Base-by-base conservation (phyloP, 2,888 invertebrate genomes). In the Microctonus aethiopoides region DNA sequence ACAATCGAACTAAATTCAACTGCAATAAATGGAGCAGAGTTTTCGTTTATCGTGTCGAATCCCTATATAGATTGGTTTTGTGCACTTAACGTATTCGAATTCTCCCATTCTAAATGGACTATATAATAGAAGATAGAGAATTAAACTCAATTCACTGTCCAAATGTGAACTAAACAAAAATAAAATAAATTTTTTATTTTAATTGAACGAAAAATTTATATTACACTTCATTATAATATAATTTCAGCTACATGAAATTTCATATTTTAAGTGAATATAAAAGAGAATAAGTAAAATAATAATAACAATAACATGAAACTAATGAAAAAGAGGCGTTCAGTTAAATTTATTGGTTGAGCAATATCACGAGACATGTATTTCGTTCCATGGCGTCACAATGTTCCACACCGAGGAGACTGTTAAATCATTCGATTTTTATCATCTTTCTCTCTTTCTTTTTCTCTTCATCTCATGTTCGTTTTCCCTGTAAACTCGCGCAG, bases 401-500 rank as follows among this genome's bases (percentile, higher is more conserved):
- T 78, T 78, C 79, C 75, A 77, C 76, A 20, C 46, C 46, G 46
- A 68, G 65, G 39, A 71, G 68, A 72, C 75, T 73, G 76, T 77
- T 80, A 77, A 79, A 80, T 79, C 80, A 78, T 78, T 74, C 73
- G 77, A 78, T 78, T 78, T 80, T 80, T 80, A 75, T 76, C 73
- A 70, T 29, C 59, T 24, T 34, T 34, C 70, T 46, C 46, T 46
- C 16, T 46, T 16, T 46, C n/a, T n/a, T 20, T 68, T 52, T 46
- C 54, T 66, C 20, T 59, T 10, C 59, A 16, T 59, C n/a, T 54
- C 16, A 20, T 52, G 22, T 65, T 36, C 51, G 16, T 26, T 62
- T 62, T 62, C 22, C 26, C 29, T 62, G 62, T 62, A 62, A 62
- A 46, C 29, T 46, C 29, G 63, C 46, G 63, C 63, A 52, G 63